Conservation (phyloP, 2,113 vertebrate genomes). For the Coracopsis vasa region DNA sequence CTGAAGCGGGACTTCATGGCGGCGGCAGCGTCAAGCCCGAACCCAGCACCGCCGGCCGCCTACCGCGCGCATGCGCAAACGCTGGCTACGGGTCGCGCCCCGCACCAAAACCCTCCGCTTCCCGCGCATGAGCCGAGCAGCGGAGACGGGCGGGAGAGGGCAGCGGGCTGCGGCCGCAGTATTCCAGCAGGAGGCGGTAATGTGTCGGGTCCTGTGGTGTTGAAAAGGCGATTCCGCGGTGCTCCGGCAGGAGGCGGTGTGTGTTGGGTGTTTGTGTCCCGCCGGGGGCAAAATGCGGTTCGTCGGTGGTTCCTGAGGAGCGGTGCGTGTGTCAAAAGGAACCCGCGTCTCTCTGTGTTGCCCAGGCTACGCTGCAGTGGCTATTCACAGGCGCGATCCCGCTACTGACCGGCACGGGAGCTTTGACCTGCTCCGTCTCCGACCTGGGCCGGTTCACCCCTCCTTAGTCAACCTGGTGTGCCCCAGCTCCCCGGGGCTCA, state of each 20-base stretch:
- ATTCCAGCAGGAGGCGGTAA: background rate
- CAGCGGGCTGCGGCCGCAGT: background rate
- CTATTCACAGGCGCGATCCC: conserved; percentile 79
- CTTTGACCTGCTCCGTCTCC: conserved; percentile 82
- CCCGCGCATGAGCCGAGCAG: background rate
- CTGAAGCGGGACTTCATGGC: conserved; percentile 91
- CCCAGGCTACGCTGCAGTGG: conserved; percentile 77
- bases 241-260: too few species aligned
- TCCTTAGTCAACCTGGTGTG: conserved; percentile 19
- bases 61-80: background rate
- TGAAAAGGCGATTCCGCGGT: too few species aligned
- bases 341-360: conserved; percentile 77
- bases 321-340: conserved; percentile 17
- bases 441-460: conserved; percentile 73
- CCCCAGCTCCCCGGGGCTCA: conserved; percentile 40
- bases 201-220: background rate
- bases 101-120: background rate
- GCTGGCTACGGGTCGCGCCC: background rate
- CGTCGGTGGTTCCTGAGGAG: background rate
- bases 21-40: background rate
- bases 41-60: background rate
- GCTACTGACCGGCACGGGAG: conserved; percentile 78
- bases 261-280: too few species aligned
- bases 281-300: background rate
- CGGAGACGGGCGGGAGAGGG: too few species aligned